Conservation (phyloP, 2,113 vertebrate species). For the Falcunculus frontatus region DNA sequence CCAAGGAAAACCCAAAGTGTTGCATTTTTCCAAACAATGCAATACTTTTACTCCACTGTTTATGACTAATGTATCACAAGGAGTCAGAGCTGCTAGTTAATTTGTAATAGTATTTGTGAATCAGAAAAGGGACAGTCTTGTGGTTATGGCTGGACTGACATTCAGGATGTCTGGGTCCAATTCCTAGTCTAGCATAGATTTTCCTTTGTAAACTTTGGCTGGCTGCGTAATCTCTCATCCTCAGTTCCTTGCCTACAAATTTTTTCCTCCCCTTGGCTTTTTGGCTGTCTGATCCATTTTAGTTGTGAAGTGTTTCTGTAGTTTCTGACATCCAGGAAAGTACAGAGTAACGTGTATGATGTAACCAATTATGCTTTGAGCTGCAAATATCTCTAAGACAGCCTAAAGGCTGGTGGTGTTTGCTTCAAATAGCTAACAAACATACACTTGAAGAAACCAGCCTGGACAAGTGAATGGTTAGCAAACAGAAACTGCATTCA, state of each 20-base stretch:
- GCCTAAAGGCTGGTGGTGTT: background rate
- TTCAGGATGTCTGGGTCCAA: conserved; percentile 49
- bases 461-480: background rate
- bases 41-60: background rate
- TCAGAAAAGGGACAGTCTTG: conserved; percentile 15
- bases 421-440: background rate
- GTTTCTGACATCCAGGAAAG: conserved; percentile 31
- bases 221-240: background rate
- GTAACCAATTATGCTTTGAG: background rate
- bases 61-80: conserved; percentile 3
- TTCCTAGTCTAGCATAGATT: conserved; percentile 35
- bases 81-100: background rate
- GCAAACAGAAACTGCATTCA: background rate
- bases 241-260: background rate
- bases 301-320: conserved; percentile 6
- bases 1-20: background rate
- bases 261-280: conserved; percentile 5
- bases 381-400: background rate
- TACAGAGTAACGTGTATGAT: background rate
- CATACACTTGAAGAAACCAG: background rate
- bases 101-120: conserved; percentile 35
- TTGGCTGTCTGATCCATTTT: background rate
- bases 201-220: conserved; percentile 44
- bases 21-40: background rate
- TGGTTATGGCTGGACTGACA: conserved; percentile 28